Evolutionary conservation across 1,140 invertebrate genomes (phyloP).

Genomic region (Aphaenogaster ashmeadi): DNA sequence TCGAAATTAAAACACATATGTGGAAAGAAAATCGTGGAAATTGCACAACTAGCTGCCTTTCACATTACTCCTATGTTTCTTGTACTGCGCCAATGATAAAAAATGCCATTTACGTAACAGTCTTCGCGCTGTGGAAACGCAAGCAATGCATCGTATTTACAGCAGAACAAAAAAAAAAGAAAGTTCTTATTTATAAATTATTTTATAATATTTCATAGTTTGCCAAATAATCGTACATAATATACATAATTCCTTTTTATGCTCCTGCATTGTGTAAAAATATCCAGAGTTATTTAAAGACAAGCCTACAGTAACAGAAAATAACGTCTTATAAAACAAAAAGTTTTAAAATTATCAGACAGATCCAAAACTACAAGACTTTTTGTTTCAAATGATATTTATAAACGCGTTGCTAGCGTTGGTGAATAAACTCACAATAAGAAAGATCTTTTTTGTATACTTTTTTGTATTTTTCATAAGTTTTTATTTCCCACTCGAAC

Average conservation of each 20-base stretch:
- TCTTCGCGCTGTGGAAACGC: not conserved
- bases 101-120: slow-evolving; percentile 38
- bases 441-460: no score
- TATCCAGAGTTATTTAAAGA: no score
- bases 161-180: not conserved
- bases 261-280: not conserved
- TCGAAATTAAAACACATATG: not conserved
- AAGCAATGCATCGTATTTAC: not conserved
- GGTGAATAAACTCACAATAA: no score
- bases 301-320: no score
- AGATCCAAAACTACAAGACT: no score
- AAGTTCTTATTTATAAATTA: not conserved
- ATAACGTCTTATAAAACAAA: no score
- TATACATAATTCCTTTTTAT: not conserved
- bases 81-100: slow-evolving; percentile 18
- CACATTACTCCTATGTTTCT: slow-evolving; percentile 9
- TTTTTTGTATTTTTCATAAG: no score
- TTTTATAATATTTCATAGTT: not conserved
- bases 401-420: no score
- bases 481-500: no score
- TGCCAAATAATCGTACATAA: not conserved
- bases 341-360: no score
- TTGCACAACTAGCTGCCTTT: slow-evolving; percentile 35
- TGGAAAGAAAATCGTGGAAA: not conserved
- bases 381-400: no score